phyloP scores from a whole-genome alignment of 2,113 vertebrate species.

The Dipodomys stephensi region DNA sequence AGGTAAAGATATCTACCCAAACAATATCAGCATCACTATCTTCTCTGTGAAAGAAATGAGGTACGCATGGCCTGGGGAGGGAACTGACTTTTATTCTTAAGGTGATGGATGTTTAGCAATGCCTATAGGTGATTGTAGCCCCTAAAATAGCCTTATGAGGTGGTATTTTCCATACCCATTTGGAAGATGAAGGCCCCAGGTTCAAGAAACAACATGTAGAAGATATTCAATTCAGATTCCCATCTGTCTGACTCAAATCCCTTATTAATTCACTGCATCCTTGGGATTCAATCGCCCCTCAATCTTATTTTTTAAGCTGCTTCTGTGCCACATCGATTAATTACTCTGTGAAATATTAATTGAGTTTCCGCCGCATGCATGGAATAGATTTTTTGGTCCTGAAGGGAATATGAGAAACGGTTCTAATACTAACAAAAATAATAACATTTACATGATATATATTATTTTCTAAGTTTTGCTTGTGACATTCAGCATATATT shows the following conservation, averaged over 20 bases:
- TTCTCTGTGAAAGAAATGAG: neutral
- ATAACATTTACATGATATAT: neutral
- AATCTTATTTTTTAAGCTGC: neutral
- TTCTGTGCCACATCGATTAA: neutral
- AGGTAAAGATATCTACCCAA: neutral
- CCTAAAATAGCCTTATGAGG: neutral
- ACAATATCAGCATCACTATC: neutral
- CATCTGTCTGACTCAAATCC: neutral
- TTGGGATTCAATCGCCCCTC: neutral
- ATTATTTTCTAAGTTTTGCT: neutral
- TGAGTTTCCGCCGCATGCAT: neutral
- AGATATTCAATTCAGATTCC: neutral
- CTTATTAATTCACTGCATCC: neutral
- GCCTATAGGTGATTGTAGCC: neutral
- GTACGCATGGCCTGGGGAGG: neutral
- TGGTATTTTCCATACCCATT: neutral
- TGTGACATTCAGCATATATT: neutral
- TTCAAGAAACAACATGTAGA: neutral
- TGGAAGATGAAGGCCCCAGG: neutral
- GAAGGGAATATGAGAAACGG: neutral
- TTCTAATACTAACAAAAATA: neutral
- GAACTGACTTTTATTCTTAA: neutral
- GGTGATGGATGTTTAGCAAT: neutral
- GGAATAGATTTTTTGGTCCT: neutral
- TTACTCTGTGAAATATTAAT: neutral